phyloP scores from a whole-genome alignment of 2,113 vertebrate species.

The Uria lomvia region DNA sequence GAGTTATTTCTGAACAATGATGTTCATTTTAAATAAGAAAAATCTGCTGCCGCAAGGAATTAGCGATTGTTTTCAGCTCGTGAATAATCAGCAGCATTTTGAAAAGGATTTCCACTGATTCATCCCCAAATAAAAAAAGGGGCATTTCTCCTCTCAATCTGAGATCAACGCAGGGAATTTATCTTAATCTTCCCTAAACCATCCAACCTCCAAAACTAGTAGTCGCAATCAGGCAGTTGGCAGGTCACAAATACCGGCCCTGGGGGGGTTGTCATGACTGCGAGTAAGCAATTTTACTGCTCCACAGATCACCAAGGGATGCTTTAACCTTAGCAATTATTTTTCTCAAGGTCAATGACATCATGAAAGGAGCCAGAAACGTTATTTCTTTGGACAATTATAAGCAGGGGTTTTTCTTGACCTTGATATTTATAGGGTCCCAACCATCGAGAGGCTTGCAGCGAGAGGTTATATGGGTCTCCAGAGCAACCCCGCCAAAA shows the following conservation, averaged over 20 bases:
- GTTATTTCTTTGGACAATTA: neutral
- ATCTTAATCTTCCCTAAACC: neutral
- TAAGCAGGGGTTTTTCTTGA: constrained; percentile 2
- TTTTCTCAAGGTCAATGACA: neutral
- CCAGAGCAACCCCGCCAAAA: neutral
- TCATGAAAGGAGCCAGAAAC: constrained; percentile 1
- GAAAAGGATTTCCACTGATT: neutral
- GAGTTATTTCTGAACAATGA: neutral
- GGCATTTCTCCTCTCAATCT: neutral
- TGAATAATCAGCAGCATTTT: neutral
- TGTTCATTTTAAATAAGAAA: neutral
- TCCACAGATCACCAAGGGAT: neutral
- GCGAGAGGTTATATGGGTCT: neutral
- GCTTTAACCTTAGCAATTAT: constrained; percentile 17
- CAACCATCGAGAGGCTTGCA: neutral
- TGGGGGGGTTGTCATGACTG: neutral
- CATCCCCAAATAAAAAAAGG: neutral
- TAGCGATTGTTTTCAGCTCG: neutral
- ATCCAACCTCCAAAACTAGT: neutral
- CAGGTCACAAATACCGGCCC: neutral
- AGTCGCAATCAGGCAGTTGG: neutral
- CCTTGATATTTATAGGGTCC: constrained; percentile 10
- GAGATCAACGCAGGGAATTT: neutral
- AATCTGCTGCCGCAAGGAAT: neutral
- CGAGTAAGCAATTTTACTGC: neutral